Base-by-base conservation (phyloP, 2,797 vertebrate species). In the Fratercula arctica region DNA sequence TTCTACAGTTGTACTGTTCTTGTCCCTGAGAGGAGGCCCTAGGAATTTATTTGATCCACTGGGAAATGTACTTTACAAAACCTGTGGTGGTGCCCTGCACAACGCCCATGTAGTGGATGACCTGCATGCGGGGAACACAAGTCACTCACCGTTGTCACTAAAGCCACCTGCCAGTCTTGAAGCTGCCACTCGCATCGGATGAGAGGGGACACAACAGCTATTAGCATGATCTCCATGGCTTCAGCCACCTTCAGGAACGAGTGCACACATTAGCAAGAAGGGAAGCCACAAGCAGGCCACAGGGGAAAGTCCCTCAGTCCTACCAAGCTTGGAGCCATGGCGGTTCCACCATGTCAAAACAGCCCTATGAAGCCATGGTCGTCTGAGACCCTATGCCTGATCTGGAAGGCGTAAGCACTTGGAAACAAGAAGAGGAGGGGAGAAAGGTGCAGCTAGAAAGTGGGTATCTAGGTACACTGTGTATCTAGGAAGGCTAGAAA, bases 201-300 rank as follows among this genome's bases (percentile, higher is more conserved):
- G 96, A 99, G 98, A 4, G 99, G 99, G 66, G 99, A 99, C 54
- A 99, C 98, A 3, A 99, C 99, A 1, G 99, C 99, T 59, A 99
- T 97, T 21, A 99, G 95, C 99, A 99, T 99, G 97, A 99, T 99
- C 98, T 99, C 99, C 99, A 99, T 99, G 14, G 99, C 99, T 96
- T 99, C 99, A 1, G 97, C 98, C 31, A 99, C 98, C 99, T 99
- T 78, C 4, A 51, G 51, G 87, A 92, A 67, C 3, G 45, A 95
- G 41, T 0, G 10, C 6, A 6, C 11, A 19, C 0, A 0, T 92
- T 70, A 93, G 39, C 46, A 67, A 79, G 73, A 51, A 43, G 9
- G 10, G 25, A 87, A 95, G 28, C 9, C 43, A 78, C 24, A 53
- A 77, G 29, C 39, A 88, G 3, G 24, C 25, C 26, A 24, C 28